These are phyloP conservation scores for Chloropsis hardwickii DNA, from an alignment of 2,113 vertebrate genomes.

Conservation along the genomic window DNA sequence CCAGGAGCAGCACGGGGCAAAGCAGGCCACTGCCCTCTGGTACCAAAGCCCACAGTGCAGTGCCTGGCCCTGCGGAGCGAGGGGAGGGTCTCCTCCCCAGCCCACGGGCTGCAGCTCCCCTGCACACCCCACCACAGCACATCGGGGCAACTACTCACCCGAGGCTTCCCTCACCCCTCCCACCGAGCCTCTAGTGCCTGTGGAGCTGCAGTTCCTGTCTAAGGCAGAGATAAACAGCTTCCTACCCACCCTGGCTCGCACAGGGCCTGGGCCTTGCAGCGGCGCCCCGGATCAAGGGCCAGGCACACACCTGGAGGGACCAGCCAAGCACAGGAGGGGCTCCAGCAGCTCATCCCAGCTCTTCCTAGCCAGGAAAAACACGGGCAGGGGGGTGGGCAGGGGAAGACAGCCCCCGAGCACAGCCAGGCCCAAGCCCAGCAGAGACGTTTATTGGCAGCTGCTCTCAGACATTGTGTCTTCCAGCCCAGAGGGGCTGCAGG, in stretches of 20 bases:
- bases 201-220: not conserved
- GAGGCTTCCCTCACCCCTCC: not conserved
- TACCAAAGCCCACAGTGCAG: not conserved
- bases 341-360: not conserved
- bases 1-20: not conserved
- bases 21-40: not conserved
- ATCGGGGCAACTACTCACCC: not conserved
- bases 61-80: not conserved
- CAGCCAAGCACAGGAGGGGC: not conserved
- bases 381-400: not conserved
- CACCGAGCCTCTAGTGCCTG: not conserved
- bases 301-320: not conserved
- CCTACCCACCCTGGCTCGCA: not conserved
- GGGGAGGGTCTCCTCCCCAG: not conserved
- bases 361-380: not conserved
- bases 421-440: not conserved
- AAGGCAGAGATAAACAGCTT: not conserved
- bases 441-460: conserved; percentile 30
- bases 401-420: not conserved
- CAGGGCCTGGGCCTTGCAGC: not conserved
- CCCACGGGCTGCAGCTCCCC: not conserved
- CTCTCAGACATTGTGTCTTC: not conserved
- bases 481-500: conserved; percentile 8
- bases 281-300: fast-evolving
- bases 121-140: not conserved